Evolutionary conservation across 1,140 invertebrate species (phyloP).

Genomic region (Drosophila pseudoananassae): DNA sequence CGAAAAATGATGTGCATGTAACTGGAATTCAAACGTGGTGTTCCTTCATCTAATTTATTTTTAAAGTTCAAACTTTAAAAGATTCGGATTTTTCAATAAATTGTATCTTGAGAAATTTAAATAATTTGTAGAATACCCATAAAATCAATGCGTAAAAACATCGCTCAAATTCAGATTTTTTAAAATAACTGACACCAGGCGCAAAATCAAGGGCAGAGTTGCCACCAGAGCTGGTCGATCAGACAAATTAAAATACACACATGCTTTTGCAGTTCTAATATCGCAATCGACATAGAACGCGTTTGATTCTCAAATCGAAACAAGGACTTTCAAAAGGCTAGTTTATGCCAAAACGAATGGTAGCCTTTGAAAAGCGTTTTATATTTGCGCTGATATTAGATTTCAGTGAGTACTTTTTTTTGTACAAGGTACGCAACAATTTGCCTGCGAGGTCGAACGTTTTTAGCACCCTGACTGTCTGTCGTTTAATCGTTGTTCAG

Average conservation of each 20-base stretch:
- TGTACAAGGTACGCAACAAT: slow-evolving; percentile 15
- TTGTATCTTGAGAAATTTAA: background rate
- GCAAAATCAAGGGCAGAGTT: slow-evolving; percentile 47
- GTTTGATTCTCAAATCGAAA: slow-evolving; percentile 7
- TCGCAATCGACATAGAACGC: slow-evolving; percentile 30
- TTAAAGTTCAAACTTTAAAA: no score
- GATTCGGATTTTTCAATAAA: no score
- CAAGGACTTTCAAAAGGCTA: slow-evolving; percentile 3
- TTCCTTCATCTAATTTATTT: no score
- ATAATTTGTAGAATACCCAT: background rate
- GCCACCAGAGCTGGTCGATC: slow-evolving; percentile 67
- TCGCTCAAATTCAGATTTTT: slow-evolving; percentile 24
- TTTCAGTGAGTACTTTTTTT: slow-evolving; percentile 11
- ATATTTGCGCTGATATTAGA: background rate
- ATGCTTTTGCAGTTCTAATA: slow-evolving; percentile 67
- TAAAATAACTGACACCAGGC: slow-evolving; percentile 61
- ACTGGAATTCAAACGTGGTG: no score
- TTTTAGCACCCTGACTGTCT: slow-evolving; percentile 39
- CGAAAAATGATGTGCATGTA: no score
- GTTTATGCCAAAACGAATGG: background rate
- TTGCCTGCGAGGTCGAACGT: slow-evolving; percentile 43
- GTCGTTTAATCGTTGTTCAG: background rate
- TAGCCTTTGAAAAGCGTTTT: slow-evolving; percentile 9
- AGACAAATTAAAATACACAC: slow-evolving; percentile 53
- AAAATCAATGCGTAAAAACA: background rate